Percentiles rank a stretch among this genome's conserved stretches.
Evolutionary conservation across 2,888 invertebrate species (phyloP).

Genomic region (Leptopilina myrica): DNA sequence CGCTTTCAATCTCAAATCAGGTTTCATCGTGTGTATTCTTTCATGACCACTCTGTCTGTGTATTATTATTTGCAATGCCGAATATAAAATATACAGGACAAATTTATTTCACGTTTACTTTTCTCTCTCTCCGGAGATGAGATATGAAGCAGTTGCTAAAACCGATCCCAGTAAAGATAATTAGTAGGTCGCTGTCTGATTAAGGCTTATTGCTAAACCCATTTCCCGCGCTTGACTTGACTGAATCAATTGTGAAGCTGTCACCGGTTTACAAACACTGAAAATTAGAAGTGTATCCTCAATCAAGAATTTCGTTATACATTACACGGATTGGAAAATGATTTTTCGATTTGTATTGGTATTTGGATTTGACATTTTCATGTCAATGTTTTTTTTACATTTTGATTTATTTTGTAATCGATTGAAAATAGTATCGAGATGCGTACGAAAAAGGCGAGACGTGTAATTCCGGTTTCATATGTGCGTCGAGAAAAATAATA

Average conservation of each 20-base stretch:
- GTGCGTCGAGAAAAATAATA: background rate
- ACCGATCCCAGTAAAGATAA: slow-evolving; percentile 54
- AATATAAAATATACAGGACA: slow-evolving; percentile 34
- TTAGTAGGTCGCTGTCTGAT: slow-evolving; percentile 67
- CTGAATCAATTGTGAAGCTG: slow-evolving; percentile 55
- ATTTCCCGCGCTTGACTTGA: slow-evolving; percentile 48
- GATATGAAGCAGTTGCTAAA: slow-evolving; percentile 41
- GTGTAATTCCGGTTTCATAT: slow-evolving; percentile 5
- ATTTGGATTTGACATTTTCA: too few species aligned
- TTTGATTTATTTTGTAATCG: too few species aligned
- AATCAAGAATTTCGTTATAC: slow-evolving; percentile 13
- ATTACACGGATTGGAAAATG: too few species aligned
- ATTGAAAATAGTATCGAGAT: background rate
- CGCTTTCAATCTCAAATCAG: slow-evolving; percentile 44
- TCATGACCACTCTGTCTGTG: background rate
- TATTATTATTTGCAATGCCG: background rate
- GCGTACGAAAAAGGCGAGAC: background rate
- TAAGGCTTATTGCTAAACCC: slow-evolving; percentile 65
- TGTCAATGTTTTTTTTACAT: too few species aligned
- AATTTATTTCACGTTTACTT: slow-evolving; percentile 43
- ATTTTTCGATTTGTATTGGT: too few species aligned
- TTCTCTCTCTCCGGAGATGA: slow-evolving; percentile 31
- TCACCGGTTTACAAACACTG: background rate
- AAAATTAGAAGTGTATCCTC: slow-evolving; percentile 13
- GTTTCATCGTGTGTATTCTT: slow-evolving; percentile 7